Evolutionary conservation across 2,113 vertebrate genomes (phyloP), one percentile per base, ranked within the genome.

Genomic region (Dendrocopos noguchii): DNA sequence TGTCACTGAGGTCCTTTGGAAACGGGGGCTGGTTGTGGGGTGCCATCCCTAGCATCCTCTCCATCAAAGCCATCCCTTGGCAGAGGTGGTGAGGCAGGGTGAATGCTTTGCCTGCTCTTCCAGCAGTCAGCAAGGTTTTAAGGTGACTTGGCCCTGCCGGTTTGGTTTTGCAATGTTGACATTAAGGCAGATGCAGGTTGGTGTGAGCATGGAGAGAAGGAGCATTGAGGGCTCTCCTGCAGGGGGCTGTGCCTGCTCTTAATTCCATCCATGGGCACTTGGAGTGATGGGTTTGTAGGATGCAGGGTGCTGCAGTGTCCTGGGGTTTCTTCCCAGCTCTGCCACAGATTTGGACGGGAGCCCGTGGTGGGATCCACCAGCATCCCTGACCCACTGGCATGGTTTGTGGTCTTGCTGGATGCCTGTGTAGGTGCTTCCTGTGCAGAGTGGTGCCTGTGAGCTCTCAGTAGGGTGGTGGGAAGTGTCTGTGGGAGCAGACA

Each of bases 221-320:
- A 66, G 44, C 0, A 0, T 55, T 90, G 17, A 6, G 65, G 70
- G 46, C 39, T 66, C 0, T 0, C 20, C 42, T 36, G 34, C 12
- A 15, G 64, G 44, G 44, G n/a, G 13, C n/a, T 27, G 34, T 90
- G 65, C 50, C 44, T 47, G 53, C 33, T 4, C 0, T 36, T 81
- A 2, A 36, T 25, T 19, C 59, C 34, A 16, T 18, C 63, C 50
- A 4, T 13, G 3, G 90, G 80, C n/a, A 29, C 57, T 33, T 19
- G 57, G 65, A 77, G 24, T 0, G 3, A 7, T 9, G 60, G 28
- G 3, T 77, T 63, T 83, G 86, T 71, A 75, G 73, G 68, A 24
- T 34, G 44, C 15, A 8, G 42, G n/a, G 25, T 55, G 52, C 50
- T 46, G 72, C 27, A 50, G 39, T 6, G 36, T 36, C 24, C 53